Evolutionary conservation across 2,888 invertebrate species (phyloP).

Genomic region (Drosophila borborema): DNA sequence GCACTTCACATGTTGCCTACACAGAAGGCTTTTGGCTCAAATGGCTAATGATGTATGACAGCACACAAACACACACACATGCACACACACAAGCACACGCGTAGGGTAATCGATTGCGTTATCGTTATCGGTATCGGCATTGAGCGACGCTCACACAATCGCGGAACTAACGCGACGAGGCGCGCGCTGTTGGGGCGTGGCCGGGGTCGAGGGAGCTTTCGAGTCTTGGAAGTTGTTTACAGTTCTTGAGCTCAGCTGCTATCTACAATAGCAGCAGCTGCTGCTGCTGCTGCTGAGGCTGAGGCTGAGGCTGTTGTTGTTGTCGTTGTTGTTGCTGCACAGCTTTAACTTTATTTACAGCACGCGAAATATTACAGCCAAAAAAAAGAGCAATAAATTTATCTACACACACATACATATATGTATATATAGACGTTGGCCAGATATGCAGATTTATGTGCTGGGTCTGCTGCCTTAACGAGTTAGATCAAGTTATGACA

Average conservation of each 20-base stretch:
- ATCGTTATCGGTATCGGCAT: slow-evolving; percentile 41
- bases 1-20: slow-evolving; percentile 68
- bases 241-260: slow-evolving; percentile 69
- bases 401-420: slow-evolving; percentile 12
- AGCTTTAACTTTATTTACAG: slow-evolving; percentile 54
- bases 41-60: slow-evolving; percentile 36
- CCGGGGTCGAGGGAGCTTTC: slow-evolving; percentile 6
- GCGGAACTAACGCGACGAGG: slow-evolving; percentile 44
- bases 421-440: slow-evolving; percentile 14
- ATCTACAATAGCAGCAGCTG: slow-evolving; percentile 36
- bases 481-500: slow-evolving; percentile 63
- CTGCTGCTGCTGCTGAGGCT: not conserved
- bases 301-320: not conserved
- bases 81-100: slow-evolving; percentile 20
- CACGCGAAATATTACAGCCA: slow-evolving; percentile 50
- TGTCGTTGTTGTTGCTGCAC: slow-evolving; percentile 42
- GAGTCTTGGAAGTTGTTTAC: slow-evolving; percentile 59
- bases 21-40: slow-evolving; percentile 14
- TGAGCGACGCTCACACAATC: slow-evolving; percentile 48
- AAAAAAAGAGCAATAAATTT: slow-evolving; percentile 1
- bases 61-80: slow-evolving; percentile 28
- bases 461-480: slow-evolving; percentile 43
- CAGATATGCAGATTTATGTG: slow-evolving; percentile 54
- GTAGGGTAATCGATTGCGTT: slow-evolving; percentile 24
- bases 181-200: not conserved